Evolutionary conservation across 2,888 invertebrate species (phyloP).

Genomic region (Amblyjoppa fuscipennis): DNA sequence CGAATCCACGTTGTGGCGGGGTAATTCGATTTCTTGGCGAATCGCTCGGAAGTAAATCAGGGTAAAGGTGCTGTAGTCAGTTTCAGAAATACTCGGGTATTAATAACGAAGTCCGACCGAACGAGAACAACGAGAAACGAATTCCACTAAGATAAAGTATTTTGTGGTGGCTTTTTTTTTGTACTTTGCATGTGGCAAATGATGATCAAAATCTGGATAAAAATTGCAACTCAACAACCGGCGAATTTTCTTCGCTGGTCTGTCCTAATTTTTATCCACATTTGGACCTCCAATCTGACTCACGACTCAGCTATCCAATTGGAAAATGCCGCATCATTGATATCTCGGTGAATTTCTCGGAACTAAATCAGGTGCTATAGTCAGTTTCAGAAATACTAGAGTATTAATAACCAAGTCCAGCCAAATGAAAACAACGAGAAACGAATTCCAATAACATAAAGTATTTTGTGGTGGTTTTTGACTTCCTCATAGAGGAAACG

Average conservation of each 20-base stretch:
- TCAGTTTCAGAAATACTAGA: too few species aligned
- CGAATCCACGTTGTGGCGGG: slow-evolving; percentile 71
- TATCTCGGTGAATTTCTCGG: slow-evolving; percentile 81
- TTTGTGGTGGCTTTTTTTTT: background rate
- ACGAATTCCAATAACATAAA: background rate
- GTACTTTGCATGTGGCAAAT: background rate
- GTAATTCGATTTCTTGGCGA: slow-evolving; percentile 83
- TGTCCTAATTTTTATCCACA: too few species aligned
- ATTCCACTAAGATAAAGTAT: background rate
- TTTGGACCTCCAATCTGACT: background rate
- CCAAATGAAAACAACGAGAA: slow-evolving; percentile 26
- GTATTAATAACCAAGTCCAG: too few species aligned
- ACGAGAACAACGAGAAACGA: slow-evolving; percentile 28
- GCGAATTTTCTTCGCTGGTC: background rate
- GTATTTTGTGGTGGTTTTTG: too few species aligned
- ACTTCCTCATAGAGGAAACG: background rate
- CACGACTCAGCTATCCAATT: background rate
- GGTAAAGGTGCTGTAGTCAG: slow-evolving; percentile 74
- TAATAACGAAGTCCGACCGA: background rate
- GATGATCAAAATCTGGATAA: background rate
- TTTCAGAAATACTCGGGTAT: slow-evolving; percentile 61
- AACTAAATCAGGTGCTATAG: slow-evolving; percentile 78
- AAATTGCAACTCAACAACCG: background rate
- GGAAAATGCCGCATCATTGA: slow-evolving; percentile 74
- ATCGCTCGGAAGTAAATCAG: slow-evolving; percentile 83